Base-by-base conservation (phyloP, 1,140 invertebrate species). In the Nasonia vitripennis region DNA sequence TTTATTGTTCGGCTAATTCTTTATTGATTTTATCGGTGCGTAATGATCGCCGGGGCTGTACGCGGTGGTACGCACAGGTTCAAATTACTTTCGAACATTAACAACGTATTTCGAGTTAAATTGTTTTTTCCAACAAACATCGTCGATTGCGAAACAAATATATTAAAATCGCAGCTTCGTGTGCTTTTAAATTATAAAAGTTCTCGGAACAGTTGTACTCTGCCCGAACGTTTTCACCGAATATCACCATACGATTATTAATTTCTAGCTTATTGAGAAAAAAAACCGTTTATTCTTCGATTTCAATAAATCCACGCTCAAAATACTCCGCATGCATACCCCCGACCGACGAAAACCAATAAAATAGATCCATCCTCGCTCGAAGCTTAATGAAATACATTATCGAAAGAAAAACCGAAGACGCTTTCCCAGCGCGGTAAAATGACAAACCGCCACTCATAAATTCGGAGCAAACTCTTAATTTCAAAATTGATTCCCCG, bases 401-500 rank as follows among this genome's bases (percentile, higher is more conserved):
- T 17, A 68, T 9, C 20, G 6, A 5, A 27, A 27, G 67, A 71
- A 34, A 34, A 71, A 34, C 2, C 6, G 31, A 17, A 3, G 10
- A 1, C 17, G 7, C 27, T 71, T 34, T 71, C 68, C 68, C 62
- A n/a, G 48, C 77, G 12, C 77, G 12, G 55, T 7, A 62, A 74
- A 74, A 74, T 74, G 48, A 82, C 71, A 62, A 37, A 62, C 14
- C 81, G 71, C 81, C 20, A 4, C 81, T 31, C 74, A 68, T 83
- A 84, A 84, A 78, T 78, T 67, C 67, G 20, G 48, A n/a, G 48
- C 62, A 34, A 79, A 77, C 83, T 74, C 83, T 85, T 85, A 85
- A 85, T 84, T 84, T 84, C 27, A 73, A 84, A 84, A 79, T 84
- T 79, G 78, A 84, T 85, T 81, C 34, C 67, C 14, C 23, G 12